phyloP scores from a whole-genome alignment of 2,888 invertebrate genomes.

The Apotomis capreana region DNA sequence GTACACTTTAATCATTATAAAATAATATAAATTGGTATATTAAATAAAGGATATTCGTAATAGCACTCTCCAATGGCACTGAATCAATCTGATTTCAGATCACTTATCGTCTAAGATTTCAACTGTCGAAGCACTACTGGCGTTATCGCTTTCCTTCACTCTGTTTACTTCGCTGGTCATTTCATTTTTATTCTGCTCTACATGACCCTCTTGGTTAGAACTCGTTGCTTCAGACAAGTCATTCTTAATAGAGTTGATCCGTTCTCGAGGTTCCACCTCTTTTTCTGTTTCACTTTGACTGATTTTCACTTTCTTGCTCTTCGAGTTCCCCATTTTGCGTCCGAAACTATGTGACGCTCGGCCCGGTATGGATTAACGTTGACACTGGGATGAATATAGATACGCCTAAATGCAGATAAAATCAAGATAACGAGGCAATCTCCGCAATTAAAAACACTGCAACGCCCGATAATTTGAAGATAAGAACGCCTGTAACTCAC shows the following conservation, averaged over 20 bases:
- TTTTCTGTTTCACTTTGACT: constrained; percentile 60
- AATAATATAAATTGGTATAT: background rate
- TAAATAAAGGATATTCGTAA: constrained; percentile 4
- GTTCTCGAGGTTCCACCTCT: constrained; percentile 58
- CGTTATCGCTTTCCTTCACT: constrained; percentile 68
- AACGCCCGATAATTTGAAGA: constrained; percentile 49
- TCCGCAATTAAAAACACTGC: constrained; percentile 58
- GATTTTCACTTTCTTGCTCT: constrained; percentile 76
- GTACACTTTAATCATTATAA: constrained; percentile 17
- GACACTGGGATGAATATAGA: constrained; percentile 42
- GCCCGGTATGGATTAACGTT: constrained; percentile 39
- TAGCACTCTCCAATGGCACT: constrained; percentile 18
- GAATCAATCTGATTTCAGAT: constrained; percentile 41
- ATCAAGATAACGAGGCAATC: constrained; percentile 46
- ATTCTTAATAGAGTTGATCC: constrained; percentile 68
- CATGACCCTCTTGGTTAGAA: constrained; percentile 18
- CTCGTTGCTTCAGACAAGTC: constrained; percentile 57
- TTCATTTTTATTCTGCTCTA: constrained; percentile 12
- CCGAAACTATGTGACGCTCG: constrained; percentile 44
- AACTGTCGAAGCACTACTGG: constrained; percentile 78
- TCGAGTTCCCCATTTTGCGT: constrained; percentile 74
- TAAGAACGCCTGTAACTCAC: constrained; percentile 64
- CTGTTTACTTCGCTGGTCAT: constrained; percentile 52
- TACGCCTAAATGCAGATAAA: constrained; percentile 49
- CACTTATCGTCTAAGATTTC: constrained; percentile 78